phyloP scores from a whole-genome alignment of 2,113 vertebrate species.

The Nesogale talazaci region DNA sequence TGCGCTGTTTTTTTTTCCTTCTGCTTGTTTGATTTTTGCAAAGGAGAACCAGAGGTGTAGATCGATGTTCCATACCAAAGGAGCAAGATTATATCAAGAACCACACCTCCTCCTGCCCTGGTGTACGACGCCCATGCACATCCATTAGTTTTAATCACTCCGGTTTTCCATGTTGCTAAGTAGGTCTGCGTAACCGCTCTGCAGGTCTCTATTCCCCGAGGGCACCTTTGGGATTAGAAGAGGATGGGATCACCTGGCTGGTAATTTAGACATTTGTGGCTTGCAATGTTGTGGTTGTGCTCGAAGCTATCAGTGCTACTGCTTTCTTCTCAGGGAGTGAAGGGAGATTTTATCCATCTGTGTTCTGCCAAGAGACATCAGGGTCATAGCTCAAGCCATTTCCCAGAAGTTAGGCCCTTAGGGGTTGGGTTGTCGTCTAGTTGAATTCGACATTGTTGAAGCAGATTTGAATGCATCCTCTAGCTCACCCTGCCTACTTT shows the following conservation, averaged over 20 bases:
- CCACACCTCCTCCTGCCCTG: conserved; percentile 2
- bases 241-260: conserved; percentile 50
- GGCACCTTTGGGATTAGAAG: conserved; percentile 19
- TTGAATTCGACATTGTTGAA: conserved; percentile 36
- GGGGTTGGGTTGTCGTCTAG: background rate
- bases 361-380: conserved; percentile 18
- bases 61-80: conserved; percentile 13
- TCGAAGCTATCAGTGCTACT: background rate
- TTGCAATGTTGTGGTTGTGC: background rate
- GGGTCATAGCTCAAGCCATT: conserved; percentile 8
- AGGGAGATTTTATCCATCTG: conserved; percentile 44
- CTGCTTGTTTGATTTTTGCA: background rate
- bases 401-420: conserved; percentile 1
- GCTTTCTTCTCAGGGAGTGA: conserved; percentile 20
- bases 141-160: conserved; percentile 27
- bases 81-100: conserved; percentile 48
- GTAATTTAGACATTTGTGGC: conserved; percentile 42
- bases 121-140: background rate
- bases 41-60: conserved; percentile 50
- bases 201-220: background rate
- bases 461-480: background rate
- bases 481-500: background rate
- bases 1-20: conserved; percentile 1
- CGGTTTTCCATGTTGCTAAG: background rate
- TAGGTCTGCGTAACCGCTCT: background rate